A percentile compares a stretch with the other conserved stretches of the same genome.
phyloP scores from a whole-genome alignment of 2,888 invertebrate species.

The Tetragonula carbonaria region DNA sequence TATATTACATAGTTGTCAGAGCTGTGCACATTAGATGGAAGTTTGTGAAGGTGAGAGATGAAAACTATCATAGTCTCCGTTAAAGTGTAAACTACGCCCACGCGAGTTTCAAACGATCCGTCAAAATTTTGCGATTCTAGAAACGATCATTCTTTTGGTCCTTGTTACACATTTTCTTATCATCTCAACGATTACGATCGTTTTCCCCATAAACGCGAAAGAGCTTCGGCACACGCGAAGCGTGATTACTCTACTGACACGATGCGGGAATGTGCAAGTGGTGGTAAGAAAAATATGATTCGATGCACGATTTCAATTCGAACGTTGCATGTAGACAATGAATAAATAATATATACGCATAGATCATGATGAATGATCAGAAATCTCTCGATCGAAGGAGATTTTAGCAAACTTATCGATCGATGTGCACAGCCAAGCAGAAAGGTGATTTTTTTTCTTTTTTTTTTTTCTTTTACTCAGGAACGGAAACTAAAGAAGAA shows the following conservation, averaged over 20 bases:
- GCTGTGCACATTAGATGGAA: conserved; percentile 79
- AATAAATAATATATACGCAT: conserved; percentile 12
- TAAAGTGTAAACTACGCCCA: conserved; percentile 31
- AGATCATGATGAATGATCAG: conserved; percentile 35
- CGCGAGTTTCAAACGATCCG: not conserved
- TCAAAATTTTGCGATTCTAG: conserved; percentile 7
- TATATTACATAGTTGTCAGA: conserved; percentile 63
- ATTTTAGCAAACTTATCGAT: conserved; percentile 69
- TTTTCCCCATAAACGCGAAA: conserved; percentile 35
- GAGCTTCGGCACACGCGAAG: conserved; percentile 49
- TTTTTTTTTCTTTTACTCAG: not conserved
- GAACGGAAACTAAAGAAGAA: conserved; percentile 42
- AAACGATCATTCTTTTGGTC: conserved; percentile 14
- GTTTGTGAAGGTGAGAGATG: conserved; percentile 64
- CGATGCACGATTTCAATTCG: conserved; percentile 38
- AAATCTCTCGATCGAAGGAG: conserved; percentile 55
- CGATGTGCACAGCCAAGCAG: conserved; percentile 79
- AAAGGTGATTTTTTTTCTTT: conserved; percentile 48
- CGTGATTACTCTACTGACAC: conserved; percentile 55
- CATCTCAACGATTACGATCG: conserved; percentile 20
- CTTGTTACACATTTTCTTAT: not conserved
- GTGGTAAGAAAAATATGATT: conserved; percentile 42
- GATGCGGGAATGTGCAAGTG: conserved; percentile 66
- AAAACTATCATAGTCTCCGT: conserved; percentile 31
- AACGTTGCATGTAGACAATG: conserved; percentile 34